phyloP scores from a whole-genome alignment of 2,888 invertebrate species.

The Toxonevra muliebris region DNA sequence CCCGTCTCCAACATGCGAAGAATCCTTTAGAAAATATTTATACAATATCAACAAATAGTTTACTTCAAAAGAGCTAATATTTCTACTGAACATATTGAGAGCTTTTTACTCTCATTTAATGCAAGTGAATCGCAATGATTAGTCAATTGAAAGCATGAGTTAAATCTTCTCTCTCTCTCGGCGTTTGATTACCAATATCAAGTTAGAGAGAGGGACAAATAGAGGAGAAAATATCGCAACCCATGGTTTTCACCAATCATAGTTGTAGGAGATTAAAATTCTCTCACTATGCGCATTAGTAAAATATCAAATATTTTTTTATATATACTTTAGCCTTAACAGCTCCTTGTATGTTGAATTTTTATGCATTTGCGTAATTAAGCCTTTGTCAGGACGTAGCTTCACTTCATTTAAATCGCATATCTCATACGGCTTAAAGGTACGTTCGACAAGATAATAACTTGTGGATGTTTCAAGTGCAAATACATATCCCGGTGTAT shows the following conservation, averaged over 20 bases:
- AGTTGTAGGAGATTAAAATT: background rate
- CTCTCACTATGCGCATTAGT: background rate
- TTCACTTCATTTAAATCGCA: conserved; percentile 62
- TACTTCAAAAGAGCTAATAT: conserved; percentile 7
- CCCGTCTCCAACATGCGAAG: conserved; percentile 57
- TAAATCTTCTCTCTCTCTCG: too few relatives aligned
- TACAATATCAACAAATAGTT: background rate
- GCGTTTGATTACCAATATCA: too few relatives aligned
- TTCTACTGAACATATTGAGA: background rate
- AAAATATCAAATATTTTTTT: background rate
- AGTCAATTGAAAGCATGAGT: too few relatives aligned
- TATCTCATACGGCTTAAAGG: conserved; percentile 55
- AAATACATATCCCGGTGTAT: conserved; percentile 57
- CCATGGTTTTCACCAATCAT: background rate
- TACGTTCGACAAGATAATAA: conserved; percentile 51
- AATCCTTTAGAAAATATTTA: conserved; percentile 40
- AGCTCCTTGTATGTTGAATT: conserved; percentile 61
- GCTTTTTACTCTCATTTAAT: background rate
- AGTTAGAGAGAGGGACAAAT: too few relatives aligned
- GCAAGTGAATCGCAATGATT: too few relatives aligned
- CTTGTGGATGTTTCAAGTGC: conserved; percentile 53
- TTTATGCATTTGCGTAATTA: conserved; percentile 49
- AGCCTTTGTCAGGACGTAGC: conserved; percentile 49
- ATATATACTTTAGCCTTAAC: conserved; percentile 51
- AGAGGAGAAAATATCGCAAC: background rate